Evolutionary conservation across 2,888 invertebrate genomes (phyloP).

Genomic region (Yponomeuta plumbellus): DNA sequence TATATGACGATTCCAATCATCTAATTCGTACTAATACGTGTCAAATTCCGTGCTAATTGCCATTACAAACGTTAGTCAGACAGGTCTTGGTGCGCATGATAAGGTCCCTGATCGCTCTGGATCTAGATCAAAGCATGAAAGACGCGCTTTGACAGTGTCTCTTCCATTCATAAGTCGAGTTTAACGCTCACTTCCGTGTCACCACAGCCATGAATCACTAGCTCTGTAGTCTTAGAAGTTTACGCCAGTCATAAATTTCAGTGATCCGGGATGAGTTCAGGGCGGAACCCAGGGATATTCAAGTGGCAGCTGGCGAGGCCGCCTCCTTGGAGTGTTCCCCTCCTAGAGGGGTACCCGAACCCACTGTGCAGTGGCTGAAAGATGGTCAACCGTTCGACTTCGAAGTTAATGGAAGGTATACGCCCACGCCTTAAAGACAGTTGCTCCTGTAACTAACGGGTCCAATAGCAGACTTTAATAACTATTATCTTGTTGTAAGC

Average conservation of each 20-base stretch:
- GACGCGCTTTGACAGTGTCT: background rate
- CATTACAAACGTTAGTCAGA: too few species aligned
- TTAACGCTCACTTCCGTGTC: background rate
- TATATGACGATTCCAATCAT: too few species aligned
- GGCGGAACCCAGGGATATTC: constrained; percentile 90
- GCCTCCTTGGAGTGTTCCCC: constrained; percentile 95
- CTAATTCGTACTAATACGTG: too few species aligned
- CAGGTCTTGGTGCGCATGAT: too few species aligned
- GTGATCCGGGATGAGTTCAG: constrained; percentile 97
- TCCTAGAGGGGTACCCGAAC: constrained; percentile 96
- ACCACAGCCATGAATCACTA: background rate
- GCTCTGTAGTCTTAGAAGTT: background rate
- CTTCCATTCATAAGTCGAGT: background rate
- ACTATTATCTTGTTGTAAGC: background rate
- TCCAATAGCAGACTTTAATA: background rate
- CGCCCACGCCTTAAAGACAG: background rate
- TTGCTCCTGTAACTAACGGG: background rate
- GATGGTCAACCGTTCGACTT: constrained; percentile 79
- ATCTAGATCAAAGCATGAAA: background rate
- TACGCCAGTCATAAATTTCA: constrained; percentile 52
- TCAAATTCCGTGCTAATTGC: too few species aligned
- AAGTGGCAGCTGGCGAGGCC: constrained; percentile 95
- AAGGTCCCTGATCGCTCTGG: background rate
- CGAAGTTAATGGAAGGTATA: constrained; percentile 79
- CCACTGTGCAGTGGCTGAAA: constrained; percentile 94